Base-by-base conservation (phyloP, 2,113 vertebrate species). In the Nothoprocta perdicaria region DNA sequence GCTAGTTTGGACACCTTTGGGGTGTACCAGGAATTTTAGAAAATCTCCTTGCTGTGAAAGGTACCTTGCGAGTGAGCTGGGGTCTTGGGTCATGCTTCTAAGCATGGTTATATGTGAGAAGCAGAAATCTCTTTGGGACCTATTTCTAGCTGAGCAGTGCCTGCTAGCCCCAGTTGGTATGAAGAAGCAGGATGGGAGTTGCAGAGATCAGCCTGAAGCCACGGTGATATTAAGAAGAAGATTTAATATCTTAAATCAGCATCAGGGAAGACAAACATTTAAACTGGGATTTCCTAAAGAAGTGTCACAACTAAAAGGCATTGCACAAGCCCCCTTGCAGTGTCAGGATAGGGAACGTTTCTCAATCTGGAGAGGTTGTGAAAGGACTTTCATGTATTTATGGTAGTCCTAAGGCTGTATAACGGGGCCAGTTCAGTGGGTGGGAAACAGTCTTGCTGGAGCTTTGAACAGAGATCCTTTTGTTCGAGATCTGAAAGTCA, bases 221-320 rank as follows among this genome's bases (percentile, higher is more conserved):
- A 29, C 6, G 0, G 1, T 22, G 33, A 18, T 62, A 33, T 66
- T 53, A 40, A 7, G 46, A 71, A 71, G 52, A 85, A 66, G 48
- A 81, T 93, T 93, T 86, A 89, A 7, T 27, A n/a, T 21, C 45
- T 69, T 53, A 38, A 84, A 86, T 76, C 84, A 74, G 67, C 50
- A 74, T 31, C 63, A 71, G 65, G 84, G 63, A 84, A 52, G 81
- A n/a, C 63, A 87, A 65, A 89, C 26, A 71, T 48, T 82, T 46
- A 71, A 90, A 35, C 31, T 3, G 27, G 33, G 27, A 71, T 73
- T 93, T 89, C 84, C 91, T 83, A 5, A 52, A 84, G 71, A 87
- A 74, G 15, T 24, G 45, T 50, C 74, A 61, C 60, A 58, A 41
- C 63, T 76, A 9, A 63, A 13, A 55, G 26, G 24, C 26, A 0